phyloP scores from a whole-genome alignment of 2,797 vertebrate genomes.

The Huso huso region DNA sequence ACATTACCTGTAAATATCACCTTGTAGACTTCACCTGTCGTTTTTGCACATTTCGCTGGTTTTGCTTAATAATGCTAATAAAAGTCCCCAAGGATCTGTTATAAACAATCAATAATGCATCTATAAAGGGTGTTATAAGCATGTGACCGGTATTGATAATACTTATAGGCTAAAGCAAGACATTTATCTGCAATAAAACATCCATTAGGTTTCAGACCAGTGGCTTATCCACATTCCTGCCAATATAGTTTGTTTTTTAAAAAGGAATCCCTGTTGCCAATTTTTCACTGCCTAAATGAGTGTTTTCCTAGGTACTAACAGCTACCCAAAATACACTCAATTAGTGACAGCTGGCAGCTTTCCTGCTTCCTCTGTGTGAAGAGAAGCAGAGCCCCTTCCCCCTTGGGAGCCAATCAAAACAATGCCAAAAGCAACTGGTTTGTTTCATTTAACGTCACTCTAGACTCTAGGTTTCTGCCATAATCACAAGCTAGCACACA shows the following conservation, averaged over 20 bases:
- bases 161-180: no score
- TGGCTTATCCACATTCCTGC: slow-evolving; percentile 26
- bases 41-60: no score
- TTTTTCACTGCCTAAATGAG: slow-evolving; percentile 52
- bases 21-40: no score
- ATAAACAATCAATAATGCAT: no score
- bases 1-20: no score
- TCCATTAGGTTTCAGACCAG: slow-evolving; percentile 38
- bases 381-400: slow-evolving; percentile 13
- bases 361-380: slow-evolving; percentile 30
- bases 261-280: slow-evolving; percentile 34
- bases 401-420: neutral
- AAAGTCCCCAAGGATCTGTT: no score
- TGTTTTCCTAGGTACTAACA: slow-evolving; percentile 46
- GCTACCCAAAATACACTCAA: slow-evolving; percentile 42
- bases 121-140: no score
- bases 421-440: slow-evolving; percentile 1
- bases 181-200: slow-evolving; percentile 48
- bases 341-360: slow-evolving; percentile 43
- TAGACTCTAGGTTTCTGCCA: neutral
- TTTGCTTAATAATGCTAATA: no score
- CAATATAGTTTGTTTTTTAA: slow-evolving; percentile 44
- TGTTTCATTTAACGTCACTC: slow-evolving; percentile 11
- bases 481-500: neutral
- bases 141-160: no score